Conservation (phyloP, 1,140 invertebrate species). For the Neodiprion pinetum region DNA sequence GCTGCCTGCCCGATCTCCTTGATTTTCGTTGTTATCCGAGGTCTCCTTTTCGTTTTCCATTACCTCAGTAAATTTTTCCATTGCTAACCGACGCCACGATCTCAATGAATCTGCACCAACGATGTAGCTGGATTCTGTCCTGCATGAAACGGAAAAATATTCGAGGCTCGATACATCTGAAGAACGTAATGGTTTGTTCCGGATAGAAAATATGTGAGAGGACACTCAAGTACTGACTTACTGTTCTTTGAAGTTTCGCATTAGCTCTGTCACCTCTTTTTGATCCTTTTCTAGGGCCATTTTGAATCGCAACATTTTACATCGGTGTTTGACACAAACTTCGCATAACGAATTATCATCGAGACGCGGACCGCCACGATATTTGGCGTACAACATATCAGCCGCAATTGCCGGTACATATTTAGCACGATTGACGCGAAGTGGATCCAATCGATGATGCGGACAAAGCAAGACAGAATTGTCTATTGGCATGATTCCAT, state of each 20-base stretch:
- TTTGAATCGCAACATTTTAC: conserved; percentile 55
- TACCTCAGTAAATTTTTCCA: conserved; percentile 45
- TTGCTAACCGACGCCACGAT: conserved; percentile 53
- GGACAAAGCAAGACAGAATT: conserved; percentile 60
- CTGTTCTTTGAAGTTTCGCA: conserved; percentile 49
- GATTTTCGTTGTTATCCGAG: conserved; percentile 24
- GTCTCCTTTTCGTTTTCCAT: conserved; percentile 41
- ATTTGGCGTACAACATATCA: conserved; percentile 59
- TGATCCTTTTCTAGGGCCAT: conserved; percentile 50
- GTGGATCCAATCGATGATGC: conserved; percentile 60
- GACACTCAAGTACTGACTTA: conserved; percentile 33
- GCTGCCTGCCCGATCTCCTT: conserved; percentile 30
- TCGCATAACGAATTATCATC: conserved; percentile 57
- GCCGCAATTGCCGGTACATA: conserved; percentile 52
- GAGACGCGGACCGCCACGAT: conserved; percentile 58
- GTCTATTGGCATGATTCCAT: conserved; percentile 57
- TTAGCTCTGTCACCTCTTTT: conserved; percentile 51
- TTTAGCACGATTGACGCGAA: conserved; percentile 55
- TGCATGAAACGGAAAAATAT: conserved; percentile 22
- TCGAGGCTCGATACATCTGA: not conserved
- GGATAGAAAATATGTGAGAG: no score
- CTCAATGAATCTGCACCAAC: conserved; percentile 54
- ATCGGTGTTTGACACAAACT: conserved; percentile 62
- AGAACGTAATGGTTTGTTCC: not conserved
- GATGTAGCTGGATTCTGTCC: conserved; percentile 46